phyloP scores from a whole-genome alignment of 2,888 invertebrate species.

The Drosophila prostipennis region DNA sequence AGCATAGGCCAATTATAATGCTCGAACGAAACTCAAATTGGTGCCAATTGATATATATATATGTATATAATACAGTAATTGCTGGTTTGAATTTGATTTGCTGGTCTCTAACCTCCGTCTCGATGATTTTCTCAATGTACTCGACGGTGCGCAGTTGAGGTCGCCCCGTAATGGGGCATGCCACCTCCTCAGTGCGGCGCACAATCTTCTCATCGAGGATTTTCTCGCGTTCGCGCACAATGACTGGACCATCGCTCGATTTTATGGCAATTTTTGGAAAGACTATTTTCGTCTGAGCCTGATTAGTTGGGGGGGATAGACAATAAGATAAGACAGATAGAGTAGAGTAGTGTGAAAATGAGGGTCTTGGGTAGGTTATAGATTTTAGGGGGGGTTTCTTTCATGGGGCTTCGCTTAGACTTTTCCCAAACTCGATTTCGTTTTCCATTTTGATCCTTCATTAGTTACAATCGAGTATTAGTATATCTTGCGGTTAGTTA shows the following conservation, averaged over 20 bases:
- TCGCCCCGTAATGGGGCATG: slow-evolving; percentile 93
- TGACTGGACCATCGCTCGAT: slow-evolving; percentile 92
- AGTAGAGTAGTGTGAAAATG: slow-evolving; percentile 7
- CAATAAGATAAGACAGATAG: slow-evolving; percentile 38
- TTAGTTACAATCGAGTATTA: slow-evolving; percentile 64
- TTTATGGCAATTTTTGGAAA: slow-evolving; percentile 94
- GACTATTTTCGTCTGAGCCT: slow-evolving; percentile 84
- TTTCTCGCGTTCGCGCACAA: slow-evolving; percentile 95
- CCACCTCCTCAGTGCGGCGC: slow-evolving; percentile 93
- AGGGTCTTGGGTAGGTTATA: background rate
- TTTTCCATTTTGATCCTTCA: slow-evolving; percentile 3
- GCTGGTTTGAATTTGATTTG: slow-evolving; percentile 39
- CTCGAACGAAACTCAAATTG: slow-evolving; percentile 59
- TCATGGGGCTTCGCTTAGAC: background rate
- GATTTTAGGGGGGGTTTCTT: background rate
- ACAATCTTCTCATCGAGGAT: slow-evolving; percentile 95
- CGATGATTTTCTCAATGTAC: slow-evolving; percentile 97
- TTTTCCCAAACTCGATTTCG: slow-evolving; percentile 12
- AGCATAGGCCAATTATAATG: slow-evolving; percentile 9
- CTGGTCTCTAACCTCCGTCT: slow-evolving; percentile 92
- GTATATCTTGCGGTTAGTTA: slow-evolving; percentile 67
- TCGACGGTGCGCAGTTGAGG: slow-evolving; percentile 95
- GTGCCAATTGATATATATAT: slow-evolving; percentile 61
- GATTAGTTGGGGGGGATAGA: slow-evolving; percentile 34
- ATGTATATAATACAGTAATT: slow-evolving; percentile 28